Conservation (phyloP, 2,888 invertebrate species). For the Hemaris fuciformis region DNA sequence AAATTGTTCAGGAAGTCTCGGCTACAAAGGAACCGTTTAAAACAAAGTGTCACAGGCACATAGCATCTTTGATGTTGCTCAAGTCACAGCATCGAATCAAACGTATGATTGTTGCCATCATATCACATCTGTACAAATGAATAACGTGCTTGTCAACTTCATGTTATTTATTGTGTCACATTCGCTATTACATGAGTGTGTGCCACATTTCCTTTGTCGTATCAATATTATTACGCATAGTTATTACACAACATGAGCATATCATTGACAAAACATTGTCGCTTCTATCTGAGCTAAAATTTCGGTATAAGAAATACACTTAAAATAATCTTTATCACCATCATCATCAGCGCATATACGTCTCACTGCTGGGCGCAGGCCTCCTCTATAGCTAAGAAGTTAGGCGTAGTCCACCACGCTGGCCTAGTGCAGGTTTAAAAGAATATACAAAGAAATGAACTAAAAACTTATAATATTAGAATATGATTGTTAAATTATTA, state of each 20-base stretch:
- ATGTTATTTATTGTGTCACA: not conserved
- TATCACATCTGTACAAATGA: slow-evolving; percentile 1
- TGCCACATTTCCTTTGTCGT: not conserved
- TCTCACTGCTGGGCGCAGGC: too few species aligned
- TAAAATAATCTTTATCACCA: too few species aligned
- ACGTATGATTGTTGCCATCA: not conserved
- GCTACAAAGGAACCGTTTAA: slow-evolving; percentile 56
- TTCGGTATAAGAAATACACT: too few species aligned
- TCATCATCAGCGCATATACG: too few species aligned
- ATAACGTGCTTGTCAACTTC: not conserved
- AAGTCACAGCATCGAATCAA: slow-evolving; percentile 23
- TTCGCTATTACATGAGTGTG: not conserved
- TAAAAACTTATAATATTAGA: too few species aligned
- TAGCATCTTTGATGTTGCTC: slow-evolving; percentile 46
- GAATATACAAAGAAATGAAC: too few species aligned
- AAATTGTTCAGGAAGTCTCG: slow-evolving; percentile 67
- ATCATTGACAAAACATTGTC: too few species aligned
- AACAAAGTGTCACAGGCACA: slow-evolving; percentile 59
- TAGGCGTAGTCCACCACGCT: too few species aligned
- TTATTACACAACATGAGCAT: not conserved
- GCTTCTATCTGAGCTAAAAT: too few species aligned
- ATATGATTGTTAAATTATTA: too few species aligned
- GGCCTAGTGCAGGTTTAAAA: too few species aligned
- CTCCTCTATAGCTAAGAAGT: too few species aligned
- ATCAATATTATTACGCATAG: not conserved